A percentile compares a stretch with the other conserved stretches of the same genome.
These are phyloP conservation scores for Vombatus ursinus DNA, from an alignment of 2,113 vertebrate species.

Conservation along the genomic window DNA sequence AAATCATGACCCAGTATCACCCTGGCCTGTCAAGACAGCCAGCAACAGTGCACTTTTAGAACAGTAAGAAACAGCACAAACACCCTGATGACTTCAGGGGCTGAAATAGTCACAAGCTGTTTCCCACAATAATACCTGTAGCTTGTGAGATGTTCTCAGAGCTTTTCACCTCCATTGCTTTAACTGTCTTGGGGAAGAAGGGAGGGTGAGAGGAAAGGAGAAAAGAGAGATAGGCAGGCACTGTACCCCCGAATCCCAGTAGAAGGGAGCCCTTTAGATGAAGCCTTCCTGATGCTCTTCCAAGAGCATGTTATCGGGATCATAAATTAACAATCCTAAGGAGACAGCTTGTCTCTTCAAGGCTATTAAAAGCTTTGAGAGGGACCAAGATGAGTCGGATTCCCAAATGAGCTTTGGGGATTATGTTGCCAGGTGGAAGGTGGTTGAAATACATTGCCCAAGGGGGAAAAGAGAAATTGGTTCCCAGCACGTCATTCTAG, in stretches of 20 bases:
- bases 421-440: slow-evolving; percentile 70
- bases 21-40: slow-evolving; percentile 11
- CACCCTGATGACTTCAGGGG: not conserved
- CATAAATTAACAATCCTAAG: slow-evolving; percentile 55
- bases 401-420: slow-evolving; percentile 70
- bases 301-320: slow-evolving; percentile 37
- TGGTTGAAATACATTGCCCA: slow-evolving; percentile 48
- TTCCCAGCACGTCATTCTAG: slow-evolving; percentile 64
- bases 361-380: slow-evolving; percentile 61
- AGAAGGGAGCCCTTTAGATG: slow-evolving; percentile 36
- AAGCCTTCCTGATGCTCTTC: slow-evolving; percentile 19
- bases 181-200: slow-evolving; percentile 2
- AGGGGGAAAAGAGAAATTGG: slow-evolving; percentile 55
- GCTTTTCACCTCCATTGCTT: slow-evolving; percentile 18
- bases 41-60: not conserved
- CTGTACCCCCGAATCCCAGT: slow-evolving; percentile 6
- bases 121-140: not conserved
- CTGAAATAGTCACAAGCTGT: slow-evolving; percentile 45
- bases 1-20: not conserved
- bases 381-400: slow-evolving; percentile 56
- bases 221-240: not conserved
- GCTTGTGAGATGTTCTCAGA: slow-evolving; percentile 4
- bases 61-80: slow-evolving; percentile 18
- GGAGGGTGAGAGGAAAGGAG: not conserved
- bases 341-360: slow-evolving; percentile 64